These are phyloP conservation scores for Apteryx mantelli DNA, from an alignment of 2,113 vertebrate species.

Conservation along the genomic window DNA sequence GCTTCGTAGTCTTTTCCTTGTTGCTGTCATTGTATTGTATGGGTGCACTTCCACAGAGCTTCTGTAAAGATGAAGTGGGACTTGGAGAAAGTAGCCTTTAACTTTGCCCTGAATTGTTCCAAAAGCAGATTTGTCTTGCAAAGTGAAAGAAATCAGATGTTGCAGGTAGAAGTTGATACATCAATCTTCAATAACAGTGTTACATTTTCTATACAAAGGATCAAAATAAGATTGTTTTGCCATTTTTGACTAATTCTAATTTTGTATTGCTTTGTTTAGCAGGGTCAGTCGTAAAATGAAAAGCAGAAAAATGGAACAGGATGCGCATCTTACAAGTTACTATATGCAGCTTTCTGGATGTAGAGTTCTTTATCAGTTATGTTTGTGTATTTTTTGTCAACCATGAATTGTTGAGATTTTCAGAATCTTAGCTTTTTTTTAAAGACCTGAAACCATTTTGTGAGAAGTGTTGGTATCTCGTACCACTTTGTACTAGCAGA, in stretches of 20 bases:
- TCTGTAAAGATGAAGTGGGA: neutral
- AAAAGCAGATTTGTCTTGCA: neutral
- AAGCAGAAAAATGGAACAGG: neutral
- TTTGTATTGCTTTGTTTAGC: constrained; percentile 4
- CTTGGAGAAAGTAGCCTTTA: neutral
- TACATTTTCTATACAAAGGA: constrained; percentile 17
- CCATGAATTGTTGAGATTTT: neutral
- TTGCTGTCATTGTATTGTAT: neutral
- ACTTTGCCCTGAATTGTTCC: neutral
- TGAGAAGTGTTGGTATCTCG: neutral
- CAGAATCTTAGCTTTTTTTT: neutral
- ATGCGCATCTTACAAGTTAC: neutral
- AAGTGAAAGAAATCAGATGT: neutral
- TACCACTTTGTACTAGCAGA: neutral
- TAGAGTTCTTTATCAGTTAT: neutral
- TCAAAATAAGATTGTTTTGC: constrained; percentile 26
- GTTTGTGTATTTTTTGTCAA: neutral
- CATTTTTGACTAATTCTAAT: neutral
- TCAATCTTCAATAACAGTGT: neutral
- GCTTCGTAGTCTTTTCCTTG: neutral
- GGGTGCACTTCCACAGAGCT: neutral
- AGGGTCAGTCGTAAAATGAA: neutral
- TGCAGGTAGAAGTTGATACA: neutral
- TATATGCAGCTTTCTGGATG: neutral
- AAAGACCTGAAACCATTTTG: neutral